These are phyloP conservation scores for Nomada ferruginata DNA, from an alignment of 2,888 invertebrate genomes.

Conservation along the genomic window DNA sequence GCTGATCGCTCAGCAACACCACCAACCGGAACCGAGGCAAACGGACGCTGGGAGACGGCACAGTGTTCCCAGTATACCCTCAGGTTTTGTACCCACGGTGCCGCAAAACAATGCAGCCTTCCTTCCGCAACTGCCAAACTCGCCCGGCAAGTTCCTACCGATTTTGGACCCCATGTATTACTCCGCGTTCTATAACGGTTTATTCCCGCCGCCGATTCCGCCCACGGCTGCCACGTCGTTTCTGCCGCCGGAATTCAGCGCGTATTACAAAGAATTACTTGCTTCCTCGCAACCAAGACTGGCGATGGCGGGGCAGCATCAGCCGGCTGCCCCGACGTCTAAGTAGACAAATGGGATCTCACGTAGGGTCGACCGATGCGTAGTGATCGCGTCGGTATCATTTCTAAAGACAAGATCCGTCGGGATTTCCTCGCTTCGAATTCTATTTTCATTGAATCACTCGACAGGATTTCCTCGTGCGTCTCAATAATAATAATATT, in stretches of 20 bases:
- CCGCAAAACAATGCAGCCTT: slow-evolving; percentile 78
- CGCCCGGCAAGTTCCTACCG: slow-evolving; percentile 83
- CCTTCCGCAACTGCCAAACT: slow-evolving; percentile 80
- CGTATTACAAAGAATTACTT: slow-evolving; percentile 86
- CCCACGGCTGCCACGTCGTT: slow-evolving; percentile 80
- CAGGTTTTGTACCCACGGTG: slow-evolving; percentile 77
- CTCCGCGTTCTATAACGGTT: slow-evolving; percentile 84
- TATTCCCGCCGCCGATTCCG: slow-evolving; percentile 82
- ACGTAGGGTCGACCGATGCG: slow-evolving; percentile 54
- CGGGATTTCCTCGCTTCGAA: slow-evolving; percentile 46
- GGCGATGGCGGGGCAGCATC: slow-evolving; percentile 80
- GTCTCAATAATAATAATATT: slow-evolving; percentile 19
- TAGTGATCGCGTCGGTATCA: slow-evolving; percentile 25
- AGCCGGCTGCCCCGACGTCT: slow-evolving; percentile 82
- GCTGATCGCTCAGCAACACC: slow-evolving; percentile 66
- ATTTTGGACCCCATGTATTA: slow-evolving; percentile 85
- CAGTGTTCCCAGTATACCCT: slow-evolving; percentile 77
- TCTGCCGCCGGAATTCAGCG: slow-evolving; percentile 84
- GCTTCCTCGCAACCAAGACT: slow-evolving; percentile 84
- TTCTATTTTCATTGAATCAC: slow-evolving; percentile 28
- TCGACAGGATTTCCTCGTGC: slow-evolving; percentile 22
- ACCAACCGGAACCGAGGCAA: slow-evolving; percentile 61
- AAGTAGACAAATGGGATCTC: slow-evolving; percentile 79
- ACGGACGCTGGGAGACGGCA: slow-evolving; percentile 72
- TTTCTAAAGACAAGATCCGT: slow-evolving; percentile 49